Conservation (phyloP, 2,113 vertebrate genomes). For the Caretta caretta region DNA sequence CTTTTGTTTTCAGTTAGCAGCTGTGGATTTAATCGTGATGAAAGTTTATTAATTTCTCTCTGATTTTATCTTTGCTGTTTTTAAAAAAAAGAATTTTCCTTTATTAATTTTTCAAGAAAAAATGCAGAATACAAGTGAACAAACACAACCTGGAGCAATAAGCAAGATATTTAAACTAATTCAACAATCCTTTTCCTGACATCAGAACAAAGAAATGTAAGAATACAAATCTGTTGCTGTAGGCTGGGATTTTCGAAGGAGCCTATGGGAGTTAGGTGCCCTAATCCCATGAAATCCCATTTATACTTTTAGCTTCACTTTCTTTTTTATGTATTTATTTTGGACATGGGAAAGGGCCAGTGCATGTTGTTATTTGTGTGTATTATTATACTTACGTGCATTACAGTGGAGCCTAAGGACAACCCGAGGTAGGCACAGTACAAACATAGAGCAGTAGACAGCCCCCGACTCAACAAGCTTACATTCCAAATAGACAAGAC, state of each 20-base stretch:
- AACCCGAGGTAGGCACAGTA: background rate
- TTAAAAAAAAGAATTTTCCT: slow-evolving; percentile 8
- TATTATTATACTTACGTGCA: background rate
- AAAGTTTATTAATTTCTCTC: slow-evolving; percentile 27
- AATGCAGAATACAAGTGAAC: slow-evolving; percentile 45
- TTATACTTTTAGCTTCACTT: slow-evolving; percentile 57
- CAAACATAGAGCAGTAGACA: background rate
- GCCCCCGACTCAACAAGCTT: background rate
- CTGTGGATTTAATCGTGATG: slow-evolving; percentile 25
- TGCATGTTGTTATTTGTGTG: background rate
- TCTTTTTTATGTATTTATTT: slow-evolving; percentile 56
- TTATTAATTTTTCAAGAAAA: slow-evolving; percentile 54
- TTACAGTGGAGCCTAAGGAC: background rate
- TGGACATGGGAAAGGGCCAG: background rate
- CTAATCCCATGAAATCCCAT: slow-evolving; percentile 66
- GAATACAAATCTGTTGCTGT: slow-evolving; percentile 55
- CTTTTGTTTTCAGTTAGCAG: slow-evolving; percentile 56
- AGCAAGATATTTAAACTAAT: slow-evolving; percentile 32
- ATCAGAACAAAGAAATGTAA: slow-evolving; percentile 69
- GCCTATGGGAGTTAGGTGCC: slow-evolving; percentile 58
- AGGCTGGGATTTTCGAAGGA: slow-evolving; percentile 71
- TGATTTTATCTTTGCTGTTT: slow-evolving; percentile 43
- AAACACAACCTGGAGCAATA: slow-evolving; percentile 54
- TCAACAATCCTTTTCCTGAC: slow-evolving; percentile 55
- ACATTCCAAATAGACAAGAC: background rate